These are phyloP conservation scores for Chauna torquata DNA, from an alignment of 2,113 vertebrate genomes.

Conservation along the genomic window DNA sequence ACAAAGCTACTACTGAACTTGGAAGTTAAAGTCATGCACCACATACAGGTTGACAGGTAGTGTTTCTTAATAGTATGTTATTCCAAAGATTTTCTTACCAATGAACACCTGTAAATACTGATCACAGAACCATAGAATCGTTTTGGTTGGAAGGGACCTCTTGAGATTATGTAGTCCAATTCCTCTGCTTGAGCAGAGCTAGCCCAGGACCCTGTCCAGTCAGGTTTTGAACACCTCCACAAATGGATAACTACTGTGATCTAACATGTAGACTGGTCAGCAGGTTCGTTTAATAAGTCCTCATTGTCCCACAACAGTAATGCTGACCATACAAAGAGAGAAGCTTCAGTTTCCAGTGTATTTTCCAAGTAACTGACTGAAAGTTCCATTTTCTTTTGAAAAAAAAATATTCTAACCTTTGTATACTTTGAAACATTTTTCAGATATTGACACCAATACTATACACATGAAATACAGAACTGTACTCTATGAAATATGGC, in stretches of 20 bases:
- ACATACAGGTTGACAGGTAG: background rate
- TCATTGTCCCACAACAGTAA: background rate
- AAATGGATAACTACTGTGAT: background rate
- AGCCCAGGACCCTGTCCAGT: background rate
- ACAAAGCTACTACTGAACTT: background rate
- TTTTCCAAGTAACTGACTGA: background rate
- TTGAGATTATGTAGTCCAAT: background rate
- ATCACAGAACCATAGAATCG: background rate
- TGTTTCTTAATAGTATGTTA: background rate
- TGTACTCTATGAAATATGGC: background rate
- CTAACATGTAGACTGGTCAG: background rate
- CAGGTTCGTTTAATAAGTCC: background rate
- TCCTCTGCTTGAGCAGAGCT: background rate
- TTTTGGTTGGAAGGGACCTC: background rate
- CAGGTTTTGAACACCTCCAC: background rate
- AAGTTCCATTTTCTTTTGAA: background rate
- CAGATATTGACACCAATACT: background rate
- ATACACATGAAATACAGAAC: background rate
- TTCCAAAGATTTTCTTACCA: background rate
- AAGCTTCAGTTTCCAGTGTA: background rate
- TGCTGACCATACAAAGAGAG: background rate
- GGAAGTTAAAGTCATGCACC: background rate
- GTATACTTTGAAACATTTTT: background rate
- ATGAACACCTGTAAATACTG: background rate
- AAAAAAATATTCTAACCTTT: background rate